Evolutionary conservation across 2,888 invertebrate genomes (phyloP).

Genomic region (Vanessa cardui): DNA sequence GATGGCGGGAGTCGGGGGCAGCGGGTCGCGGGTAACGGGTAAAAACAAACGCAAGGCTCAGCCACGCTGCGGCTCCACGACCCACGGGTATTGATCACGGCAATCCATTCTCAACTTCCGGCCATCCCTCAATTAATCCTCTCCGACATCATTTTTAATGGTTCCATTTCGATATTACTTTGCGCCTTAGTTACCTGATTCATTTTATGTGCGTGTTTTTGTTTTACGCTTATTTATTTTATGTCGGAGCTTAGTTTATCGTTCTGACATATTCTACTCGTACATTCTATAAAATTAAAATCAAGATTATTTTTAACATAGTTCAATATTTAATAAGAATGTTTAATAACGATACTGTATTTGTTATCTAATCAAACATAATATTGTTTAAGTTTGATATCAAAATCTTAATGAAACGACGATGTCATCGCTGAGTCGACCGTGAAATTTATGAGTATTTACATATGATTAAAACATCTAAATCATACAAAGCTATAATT

Average conservation of each 20-base stretch:
- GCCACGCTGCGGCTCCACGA: constrained; percentile 31
- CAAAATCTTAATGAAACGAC: background rate
- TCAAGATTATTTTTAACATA: too few relatives aligned
- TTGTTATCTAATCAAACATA: too few relatives aligned
- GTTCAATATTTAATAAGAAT: too few relatives aligned
- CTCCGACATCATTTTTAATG: constrained; percentile 38
- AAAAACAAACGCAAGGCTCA: constrained; percentile 40
- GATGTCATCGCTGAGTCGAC: too few relatives aligned
- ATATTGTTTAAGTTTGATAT: too few relatives aligned
- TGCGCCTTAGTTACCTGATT: constrained; percentile 22
- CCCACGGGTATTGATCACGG: constrained; percentile 40
- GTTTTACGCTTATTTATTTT: background rate
- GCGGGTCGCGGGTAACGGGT: constrained; percentile 44
- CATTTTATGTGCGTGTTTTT: constrained; percentile 12
- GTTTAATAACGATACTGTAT: too few relatives aligned
- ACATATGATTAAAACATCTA: too few relatives aligned
- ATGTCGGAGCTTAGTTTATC: background rate
- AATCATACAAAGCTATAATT: too few relatives aligned
- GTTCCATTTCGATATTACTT: constrained; percentile 37
- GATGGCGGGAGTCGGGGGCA: background rate
- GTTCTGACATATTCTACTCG: too few relatives aligned
- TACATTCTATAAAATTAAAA: too few relatives aligned
- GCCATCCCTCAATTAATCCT: constrained; percentile 43
- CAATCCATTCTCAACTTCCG: constrained; percentile 42
- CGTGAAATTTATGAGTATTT: too few relatives aligned